Evolutionary conservation across 2,113 vertebrate genomes (phyloP), one percentile per base, ranked within the genome.

Genomic region (Sinosuthora webbiana): DNA sequence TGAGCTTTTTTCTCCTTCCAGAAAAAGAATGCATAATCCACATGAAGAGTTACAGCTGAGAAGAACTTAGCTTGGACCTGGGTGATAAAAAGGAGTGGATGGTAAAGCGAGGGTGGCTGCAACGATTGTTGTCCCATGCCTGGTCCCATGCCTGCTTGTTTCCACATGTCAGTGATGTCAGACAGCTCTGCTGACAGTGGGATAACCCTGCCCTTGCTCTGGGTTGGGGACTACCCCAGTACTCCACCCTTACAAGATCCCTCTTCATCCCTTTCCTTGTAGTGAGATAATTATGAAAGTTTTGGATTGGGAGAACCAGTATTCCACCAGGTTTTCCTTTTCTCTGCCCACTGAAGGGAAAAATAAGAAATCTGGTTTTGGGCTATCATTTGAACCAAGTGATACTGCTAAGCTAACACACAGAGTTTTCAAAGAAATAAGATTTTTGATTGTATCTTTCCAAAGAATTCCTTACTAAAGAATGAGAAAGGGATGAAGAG

Each of bases 261-360:
- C 15, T 70, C 28, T 83, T 92, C 11, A 39, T 56, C 15, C 44
- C 24, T 47, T 56, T 71, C 64, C 28, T 60, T 56, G 33, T 37
- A 79, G 41, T 0, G 0, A 45, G 31, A 13, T 39, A 55, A 50
- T 37, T 56, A 6, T 64, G 31, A 59, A 82, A 73, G 25, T 9
- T 52, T 84, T 85, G 30, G 9, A 20, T 2, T 69, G 20, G 39
- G 41, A 91, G 37, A 74, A 78, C 13, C 3, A 22, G 10, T 47
- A 55, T 5, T 59, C 15, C 31, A 45, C 15, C 24, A 35, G 7
- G 7, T 69, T 69, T 83, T 77, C 41, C 30, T 81, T 67, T 55
- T 30, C 47, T 73, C n/a, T 87, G 19, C n/a, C 33, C 31, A 49
- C 2, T 15, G 23, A 82, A 56, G 11, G 33, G 45, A 64, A 95